phyloP scores from a whole-genome alignment of 2,797 vertebrate species.

The Neopelma chrysocephalum region DNA sequence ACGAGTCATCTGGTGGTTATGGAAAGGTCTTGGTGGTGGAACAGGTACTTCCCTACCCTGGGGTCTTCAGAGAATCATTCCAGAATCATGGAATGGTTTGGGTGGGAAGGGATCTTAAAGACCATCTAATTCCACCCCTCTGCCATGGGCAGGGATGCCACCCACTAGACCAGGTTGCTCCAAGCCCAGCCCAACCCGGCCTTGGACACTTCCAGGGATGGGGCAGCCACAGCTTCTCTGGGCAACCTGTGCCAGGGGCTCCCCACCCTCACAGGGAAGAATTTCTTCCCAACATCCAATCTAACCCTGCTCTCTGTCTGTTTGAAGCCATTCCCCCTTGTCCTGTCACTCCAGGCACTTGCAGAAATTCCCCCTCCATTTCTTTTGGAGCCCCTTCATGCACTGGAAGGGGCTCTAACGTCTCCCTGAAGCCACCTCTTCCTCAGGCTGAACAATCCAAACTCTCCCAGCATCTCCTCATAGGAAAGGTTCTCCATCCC shows the following conservation, averaged over 20 bases:
- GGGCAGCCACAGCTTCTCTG: not conserved
- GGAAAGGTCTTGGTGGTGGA: not conserved
- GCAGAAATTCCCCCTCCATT: not conserved
- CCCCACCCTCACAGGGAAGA: accelerated
- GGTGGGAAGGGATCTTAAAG: not conserved
- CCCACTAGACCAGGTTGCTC: accelerated
- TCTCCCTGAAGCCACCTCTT: not conserved
- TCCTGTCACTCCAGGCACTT: accelerated
- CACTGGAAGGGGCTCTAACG: not conserved
- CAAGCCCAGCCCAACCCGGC: accelerated
- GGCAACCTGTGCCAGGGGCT: accelerated
- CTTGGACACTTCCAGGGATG: not conserved
- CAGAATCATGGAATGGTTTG: not conserved
- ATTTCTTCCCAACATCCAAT: not conserved
- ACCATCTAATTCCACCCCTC: not conserved
- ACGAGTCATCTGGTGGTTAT: accelerated
- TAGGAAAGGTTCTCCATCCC: not conserved
- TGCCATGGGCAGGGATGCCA: not conserved
- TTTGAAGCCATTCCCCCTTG: accelerated
- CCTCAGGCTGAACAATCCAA: not conserved
- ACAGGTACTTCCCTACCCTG: not conserved
- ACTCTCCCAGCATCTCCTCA: not conserved
- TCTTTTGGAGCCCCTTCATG: not conserved
- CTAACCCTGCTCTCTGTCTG: accelerated
- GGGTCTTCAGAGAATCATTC: not conserved